Base-by-base conservation (phyloP, 2,888 invertebrate species). In the Protodeltote pygarga region DNA sequence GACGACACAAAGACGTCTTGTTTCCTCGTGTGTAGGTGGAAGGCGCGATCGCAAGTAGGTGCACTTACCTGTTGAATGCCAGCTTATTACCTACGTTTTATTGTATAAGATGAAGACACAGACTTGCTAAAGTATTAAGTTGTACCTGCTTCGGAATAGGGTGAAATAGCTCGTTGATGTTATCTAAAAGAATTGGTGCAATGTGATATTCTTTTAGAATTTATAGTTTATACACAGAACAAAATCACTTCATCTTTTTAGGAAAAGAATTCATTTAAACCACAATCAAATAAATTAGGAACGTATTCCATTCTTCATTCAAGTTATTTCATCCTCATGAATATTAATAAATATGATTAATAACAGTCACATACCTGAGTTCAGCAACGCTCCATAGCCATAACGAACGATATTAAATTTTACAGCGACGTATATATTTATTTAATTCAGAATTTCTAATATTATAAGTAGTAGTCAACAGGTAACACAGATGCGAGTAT, bases 401-500 rank as follows among this genome's bases (percentile, higher is more conserved):
- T 63, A 62, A 50, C 44, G 45, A 61, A 52, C 48, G 65, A 71
- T 61, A 44, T 47, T 50, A 63, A 66, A 65, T 75, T 77, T 85
- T 84, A 83, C 84, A 76, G 83, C 87, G 87, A 75, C 82, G 85
- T 75, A 65, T 69, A 65, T 65, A 72, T 61, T 73, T 71, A 75
- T 81, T 81, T 75, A 73, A 74, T 82, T 75, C 62, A 75, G 79
- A 83, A 79, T 73, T 85, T 83, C 75, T 82, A 80, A 83, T 73
- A 81, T 73, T 65, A 80, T 85, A 83, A 85, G 79, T 87, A 79
- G 82, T 88, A 90, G 87, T 88, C 83, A 91, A 91, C 90, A 89
- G 86, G 81, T 91, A 91, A 90, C 89, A 90, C 89, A 89, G 89
- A 85, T 88, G 80, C 73, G 84, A 89, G 87, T 87, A 80, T 83